A percentile compares a stretch with the other conserved stretches of the same genome.
Conservation (phyloP, 2,888 invertebrate genomes). For the Pycnomerus fuliginosus region DNA sequence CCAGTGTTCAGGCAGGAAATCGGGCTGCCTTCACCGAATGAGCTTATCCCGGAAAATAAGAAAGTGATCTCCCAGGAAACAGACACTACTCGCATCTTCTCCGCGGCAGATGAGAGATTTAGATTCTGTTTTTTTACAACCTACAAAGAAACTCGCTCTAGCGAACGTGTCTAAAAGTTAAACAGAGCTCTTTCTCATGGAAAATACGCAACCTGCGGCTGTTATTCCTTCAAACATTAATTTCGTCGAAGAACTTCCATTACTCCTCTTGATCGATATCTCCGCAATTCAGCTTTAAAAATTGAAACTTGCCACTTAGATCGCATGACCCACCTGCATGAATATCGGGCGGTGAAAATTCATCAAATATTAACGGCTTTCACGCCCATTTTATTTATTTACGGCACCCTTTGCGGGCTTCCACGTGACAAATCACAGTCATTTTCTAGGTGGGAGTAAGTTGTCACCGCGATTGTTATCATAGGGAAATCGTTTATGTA, state of each 20-base stretch:
- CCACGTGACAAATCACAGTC: not conserved
- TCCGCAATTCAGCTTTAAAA: not conserved
- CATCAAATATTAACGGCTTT: conserved; percentile 3
- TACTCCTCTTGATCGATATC: conserved; percentile 3
- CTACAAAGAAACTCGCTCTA: conserved; percentile 1
- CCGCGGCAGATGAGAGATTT: conserved; percentile 16
- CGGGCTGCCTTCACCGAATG: conserved; percentile 17
- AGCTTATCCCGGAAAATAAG: conserved; percentile 23
- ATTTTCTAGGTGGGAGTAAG: conserved; percentile 2
- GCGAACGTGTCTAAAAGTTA: conserved; percentile 7
- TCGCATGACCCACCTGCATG: too few species aligned
- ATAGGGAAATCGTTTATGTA: conserved; percentile 10
- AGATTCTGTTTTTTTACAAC: conserved; percentile 12
- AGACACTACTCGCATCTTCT: conserved; percentile 10
- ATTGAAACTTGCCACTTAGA: not conserved
- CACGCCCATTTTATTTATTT: conserved; percentile 5
- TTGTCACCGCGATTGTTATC: conserved; percentile 6
- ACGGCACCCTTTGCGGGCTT: not conserved
- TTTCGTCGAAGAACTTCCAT: not conserved
- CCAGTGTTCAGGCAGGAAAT: conserved; percentile 24
- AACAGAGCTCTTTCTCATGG: conserved; percentile 1
- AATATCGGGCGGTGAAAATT: conserved; percentile 1
- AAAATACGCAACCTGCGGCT: conserved; percentile 1
- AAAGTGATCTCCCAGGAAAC: conserved; percentile 23
- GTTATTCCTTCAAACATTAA: not conserved